phyloP scores from a whole-genome alignment of 2,797 vertebrate species.

The Chrosomus eos region DNA sequence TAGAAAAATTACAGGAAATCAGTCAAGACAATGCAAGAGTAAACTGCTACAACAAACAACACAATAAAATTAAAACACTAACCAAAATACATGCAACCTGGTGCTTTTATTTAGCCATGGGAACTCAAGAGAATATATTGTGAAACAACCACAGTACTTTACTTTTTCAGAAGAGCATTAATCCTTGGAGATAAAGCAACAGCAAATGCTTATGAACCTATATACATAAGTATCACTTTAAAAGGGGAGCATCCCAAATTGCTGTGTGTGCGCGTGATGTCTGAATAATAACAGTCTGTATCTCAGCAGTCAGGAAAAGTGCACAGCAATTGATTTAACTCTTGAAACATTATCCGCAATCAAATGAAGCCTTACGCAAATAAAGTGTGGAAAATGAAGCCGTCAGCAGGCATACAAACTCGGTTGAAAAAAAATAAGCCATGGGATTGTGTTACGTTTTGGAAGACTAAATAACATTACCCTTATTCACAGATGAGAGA shows the following conservation, averaged over 20 bases:
- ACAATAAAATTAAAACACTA: neutral
- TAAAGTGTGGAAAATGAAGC: constrained; percentile 26
- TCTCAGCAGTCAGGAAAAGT: constrained; percentile 21
- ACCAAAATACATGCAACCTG: neutral
- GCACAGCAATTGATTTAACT: constrained; percentile 32
- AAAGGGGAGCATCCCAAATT: constrained; percentile 5
- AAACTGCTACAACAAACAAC: neutral
- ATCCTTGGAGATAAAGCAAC: too few species aligned
- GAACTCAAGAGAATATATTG: neutral
- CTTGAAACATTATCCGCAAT: constrained; percentile 29
- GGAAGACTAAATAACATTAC: neutral
- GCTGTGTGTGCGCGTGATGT: constrained; percentile 16
- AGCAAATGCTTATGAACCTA: neutral
- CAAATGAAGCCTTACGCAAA: constrained; percentile 9
- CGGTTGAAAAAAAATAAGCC: neutral
- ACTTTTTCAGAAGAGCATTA: too few species aligned
- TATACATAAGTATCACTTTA: neutral
- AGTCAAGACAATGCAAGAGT: neutral
- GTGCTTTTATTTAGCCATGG: neutral
- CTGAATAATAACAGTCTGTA: constrained; percentile 23
- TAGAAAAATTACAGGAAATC: neutral
- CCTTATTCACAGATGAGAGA: neutral
- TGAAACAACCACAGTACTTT: neutral
- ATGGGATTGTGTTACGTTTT: neutral
- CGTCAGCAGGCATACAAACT: neutral